These are phyloP conservation scores for Amazona ochrocephala DNA, from an alignment of 2,797 vertebrate species.

Conservation along the genomic window DNA sequence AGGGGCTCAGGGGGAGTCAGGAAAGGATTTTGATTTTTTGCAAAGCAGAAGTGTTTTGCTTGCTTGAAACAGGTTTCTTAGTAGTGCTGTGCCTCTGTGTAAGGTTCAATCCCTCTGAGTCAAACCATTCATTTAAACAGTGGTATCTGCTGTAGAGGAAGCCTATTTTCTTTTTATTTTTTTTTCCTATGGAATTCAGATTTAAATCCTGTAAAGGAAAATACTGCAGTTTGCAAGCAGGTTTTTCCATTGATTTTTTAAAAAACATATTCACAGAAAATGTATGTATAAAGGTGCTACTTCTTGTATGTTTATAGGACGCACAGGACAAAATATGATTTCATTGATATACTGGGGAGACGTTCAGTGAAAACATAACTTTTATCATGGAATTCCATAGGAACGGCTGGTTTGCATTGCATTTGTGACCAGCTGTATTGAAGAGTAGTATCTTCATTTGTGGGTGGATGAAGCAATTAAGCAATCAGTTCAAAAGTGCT, in stretches of 20 bases:
- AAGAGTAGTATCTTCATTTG: slow-evolving; percentile 42
- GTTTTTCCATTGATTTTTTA: background rate
- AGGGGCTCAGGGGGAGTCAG: background rate
- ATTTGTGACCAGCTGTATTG: slow-evolving; percentile 52
- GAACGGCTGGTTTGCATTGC: background rate
- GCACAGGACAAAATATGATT: background rate
- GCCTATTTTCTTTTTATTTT: background rate
- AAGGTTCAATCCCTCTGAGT: background rate
- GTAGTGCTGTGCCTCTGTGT: background rate
- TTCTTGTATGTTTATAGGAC: background rate
- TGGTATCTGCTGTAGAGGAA: background rate
- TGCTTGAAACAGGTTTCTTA: background rate
- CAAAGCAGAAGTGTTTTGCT: background rate
- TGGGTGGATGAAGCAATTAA: slow-evolving; percentile 62
- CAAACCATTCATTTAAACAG: background rate
- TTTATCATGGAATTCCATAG: background rate
- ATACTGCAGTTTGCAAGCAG: background rate
- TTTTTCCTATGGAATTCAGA: background rate
- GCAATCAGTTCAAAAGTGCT: slow-evolving; percentile 54
- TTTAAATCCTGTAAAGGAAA: slow-evolving; percentile 3
- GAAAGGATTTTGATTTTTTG: background rate
- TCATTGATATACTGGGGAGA: background rate
- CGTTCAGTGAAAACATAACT: background rate
- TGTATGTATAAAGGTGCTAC: background rate
- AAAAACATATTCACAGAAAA: slow-evolving; percentile 9